Conservation (phyloP, 1,140 invertebrate species). For the Globodera rostochiensis region DNA sequence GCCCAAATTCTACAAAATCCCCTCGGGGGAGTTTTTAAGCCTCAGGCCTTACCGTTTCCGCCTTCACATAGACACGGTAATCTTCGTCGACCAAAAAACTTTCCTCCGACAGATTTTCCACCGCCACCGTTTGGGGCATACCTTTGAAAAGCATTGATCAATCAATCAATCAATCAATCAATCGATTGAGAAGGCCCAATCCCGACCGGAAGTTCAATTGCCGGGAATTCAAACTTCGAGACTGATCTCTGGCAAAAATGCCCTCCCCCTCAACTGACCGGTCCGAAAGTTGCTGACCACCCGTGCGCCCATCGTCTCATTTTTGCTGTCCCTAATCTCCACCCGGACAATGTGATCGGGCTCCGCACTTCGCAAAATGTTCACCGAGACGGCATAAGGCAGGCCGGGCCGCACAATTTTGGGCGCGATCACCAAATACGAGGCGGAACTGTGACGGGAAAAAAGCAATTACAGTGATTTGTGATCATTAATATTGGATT, state of each 20-base stretch:
- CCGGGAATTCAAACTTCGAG: no score
- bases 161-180: no score
- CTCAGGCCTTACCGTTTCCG: conserved; percentile 47
- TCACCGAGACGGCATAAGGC: conserved; percentile 64
- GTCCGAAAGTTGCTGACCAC: conserved; percentile 59
- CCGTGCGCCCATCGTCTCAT: conserved; percentile 61
- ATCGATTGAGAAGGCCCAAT: no score
- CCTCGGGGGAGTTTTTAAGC: no score
- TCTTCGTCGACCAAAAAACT: conserved; percentile 47
- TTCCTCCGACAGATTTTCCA: conserved; percentile 56
- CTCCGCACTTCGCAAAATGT: conserved; percentile 60
- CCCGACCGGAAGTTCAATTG: no score
- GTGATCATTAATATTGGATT: no score
- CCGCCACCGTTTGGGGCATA: conserved; percentile 58
- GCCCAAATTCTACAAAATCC: background rate
- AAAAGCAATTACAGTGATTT: no score
- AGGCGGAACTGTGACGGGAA: conserved; percentile 46
- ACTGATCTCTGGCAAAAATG: background rate
- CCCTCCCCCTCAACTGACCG: conserved; percentile 24
- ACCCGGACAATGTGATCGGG: conserved; percentile 64
- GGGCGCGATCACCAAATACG: conserved; percentile 60
- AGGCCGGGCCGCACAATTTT: conserved; percentile 62
- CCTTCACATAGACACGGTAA: conserved; percentile 62
- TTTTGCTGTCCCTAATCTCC: conserved; percentile 57
- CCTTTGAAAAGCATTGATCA: conserved; percentile 27